A percentile compares a stretch with the other conserved stretches of the same genome.
Conservation (phyloP, 2,797 vertebrate genomes). For the Chaetophractus vellerosus region DNA sequence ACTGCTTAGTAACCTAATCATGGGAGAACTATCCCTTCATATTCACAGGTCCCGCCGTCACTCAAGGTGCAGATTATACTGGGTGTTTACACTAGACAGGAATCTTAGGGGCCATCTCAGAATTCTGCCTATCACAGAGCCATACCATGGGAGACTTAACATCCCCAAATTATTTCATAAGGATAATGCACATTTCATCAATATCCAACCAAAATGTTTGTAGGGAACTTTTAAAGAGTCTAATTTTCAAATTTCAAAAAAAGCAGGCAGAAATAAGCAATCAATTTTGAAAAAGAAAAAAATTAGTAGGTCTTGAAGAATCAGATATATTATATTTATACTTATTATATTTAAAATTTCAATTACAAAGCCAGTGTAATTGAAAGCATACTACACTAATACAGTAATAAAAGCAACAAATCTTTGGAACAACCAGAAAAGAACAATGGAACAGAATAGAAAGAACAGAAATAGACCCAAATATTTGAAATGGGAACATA, state of each 20-base stretch:
- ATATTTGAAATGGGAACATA: background rate
- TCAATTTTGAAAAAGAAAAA: background rate
- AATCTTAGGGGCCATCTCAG: background rate
- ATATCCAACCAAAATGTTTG: background rate
- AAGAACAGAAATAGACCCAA: background rate
- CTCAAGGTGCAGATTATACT: background rate
- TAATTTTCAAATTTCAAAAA: background rate
- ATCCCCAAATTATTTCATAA: conserved; percentile 3
- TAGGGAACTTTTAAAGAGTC: conserved; percentile 6
- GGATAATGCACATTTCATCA: background rate
- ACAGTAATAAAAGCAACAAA: background rate
- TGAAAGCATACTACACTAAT: background rate
- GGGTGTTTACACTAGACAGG: background rate
- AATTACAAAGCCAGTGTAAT: background rate
- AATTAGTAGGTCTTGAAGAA: background rate
- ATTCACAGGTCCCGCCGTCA: background rate
- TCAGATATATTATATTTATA: background rate
- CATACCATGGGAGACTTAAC: background rate
- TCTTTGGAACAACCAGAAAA: background rate
- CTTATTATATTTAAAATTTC: conserved; percentile 31
- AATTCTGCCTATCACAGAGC: background rate
- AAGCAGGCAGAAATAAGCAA: background rate
- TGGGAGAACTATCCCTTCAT: background rate
- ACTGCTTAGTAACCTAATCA: background rate
- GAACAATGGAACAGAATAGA: conserved; percentile 11